Base-by-base conservation (phyloP, 2,797 vertebrate genomes). In the Coregonus suidteri region DNA sequence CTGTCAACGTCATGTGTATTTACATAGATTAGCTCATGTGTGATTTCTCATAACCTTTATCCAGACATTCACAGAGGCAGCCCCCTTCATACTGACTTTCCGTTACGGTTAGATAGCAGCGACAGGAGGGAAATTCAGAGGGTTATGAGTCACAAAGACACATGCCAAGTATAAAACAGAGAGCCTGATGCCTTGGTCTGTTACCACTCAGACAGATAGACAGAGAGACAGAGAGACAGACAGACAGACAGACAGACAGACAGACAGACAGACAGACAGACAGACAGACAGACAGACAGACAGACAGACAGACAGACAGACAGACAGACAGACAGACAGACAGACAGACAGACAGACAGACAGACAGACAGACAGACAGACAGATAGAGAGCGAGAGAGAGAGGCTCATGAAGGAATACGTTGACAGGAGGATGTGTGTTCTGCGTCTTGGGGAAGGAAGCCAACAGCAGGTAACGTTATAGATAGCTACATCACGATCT, bases 111-210 rank as follows among this genome's bases (percentile, higher is more conserved):
- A 74, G 25, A 78, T 82, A 71, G 30, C 37, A 82, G 79, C 85
- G 79, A 66, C 62, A 69, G 11, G 34, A 70, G 80, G 88, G 91
- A 85, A 71, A 71, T 86, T 90, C 88, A 90, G 78, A 74, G 76
- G 3, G 2, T 25, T 25, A 87, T 93, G 92, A 92, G 25, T 92
- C 91, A 92, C 64, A 34, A 9, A 13, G 64, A 75, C 16, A 56
- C 64, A 62, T 11, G 11, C 20, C 59, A 4, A n/a, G 72, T 52
- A 18, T 90, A 91, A 92, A 93, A 87, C 91, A 89, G 80, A 82
- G 76, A 76, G 52, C 71, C n/a, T 47, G 72, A 70, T 81, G 79
- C 73, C 75, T 80, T 62, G 56, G 71, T 71, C 74, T 62, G 66
- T 70, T 87, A 71, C 34, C 6, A 51, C 69, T 41, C 18, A 47